Conservation (phyloP, 2,888 invertebrate genomes). For the Oligia latruncula region DNA sequence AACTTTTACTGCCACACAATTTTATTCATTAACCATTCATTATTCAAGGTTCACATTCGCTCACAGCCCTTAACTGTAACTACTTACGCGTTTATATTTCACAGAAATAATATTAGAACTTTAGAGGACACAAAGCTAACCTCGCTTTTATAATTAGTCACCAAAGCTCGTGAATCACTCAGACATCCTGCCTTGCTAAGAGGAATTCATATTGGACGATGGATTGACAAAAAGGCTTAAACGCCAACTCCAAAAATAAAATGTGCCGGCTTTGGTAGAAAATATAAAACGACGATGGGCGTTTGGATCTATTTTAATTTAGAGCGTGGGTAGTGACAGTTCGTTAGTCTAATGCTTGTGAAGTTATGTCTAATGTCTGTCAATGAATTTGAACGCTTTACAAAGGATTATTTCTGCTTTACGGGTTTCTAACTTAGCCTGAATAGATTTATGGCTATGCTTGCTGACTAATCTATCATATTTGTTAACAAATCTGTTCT, state of each 20-base stretch:
- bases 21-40: background rate
- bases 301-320: conserved; percentile 58
- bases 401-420: conserved; percentile 18
- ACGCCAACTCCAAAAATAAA: conserved; percentile 59
- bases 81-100: conserved; percentile 35
- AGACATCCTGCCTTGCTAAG: conserved; percentile 70
- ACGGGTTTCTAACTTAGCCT: conserved; percentile 3
- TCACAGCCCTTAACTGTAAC: background rate
- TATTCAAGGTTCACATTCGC: background rate
- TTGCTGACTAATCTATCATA: background rate
- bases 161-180: conserved; percentile 77
- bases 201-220: conserved; percentile 64
- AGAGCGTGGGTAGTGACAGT: conserved; percentile 56
- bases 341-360: conserved; percentile 43
- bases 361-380: conserved; percentile 28
- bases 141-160: conserved; percentile 77
- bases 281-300: conserved; percentile 53
- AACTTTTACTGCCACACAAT: background rate
- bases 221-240: conserved; percentile 58
- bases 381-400: conserved; percentile 30
- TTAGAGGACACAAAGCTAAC: conserved; percentile 64
- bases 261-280: conserved; percentile 36
- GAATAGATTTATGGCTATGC: background rate
- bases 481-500: conserved; percentile 1
- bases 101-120: conserved; percentile 56